These are phyloP conservation scores for Hylyphantes graminicola DNA, from an alignment of 1,140 invertebrate genomes.

Conservation along the genomic window DNA sequence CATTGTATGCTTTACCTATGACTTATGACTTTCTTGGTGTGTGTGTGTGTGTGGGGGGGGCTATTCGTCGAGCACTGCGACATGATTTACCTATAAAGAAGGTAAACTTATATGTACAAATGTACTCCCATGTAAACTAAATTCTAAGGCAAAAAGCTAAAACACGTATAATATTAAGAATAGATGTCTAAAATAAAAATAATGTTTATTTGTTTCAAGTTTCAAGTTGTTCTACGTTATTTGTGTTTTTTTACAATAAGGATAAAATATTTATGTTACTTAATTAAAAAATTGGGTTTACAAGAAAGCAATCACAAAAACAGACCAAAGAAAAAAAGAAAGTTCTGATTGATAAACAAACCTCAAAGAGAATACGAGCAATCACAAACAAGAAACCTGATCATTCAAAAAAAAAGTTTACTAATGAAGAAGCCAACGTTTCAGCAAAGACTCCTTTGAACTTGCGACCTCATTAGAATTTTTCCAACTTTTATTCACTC, in stretches of 20 bases:
- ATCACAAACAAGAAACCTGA: conserved; percentile 1
- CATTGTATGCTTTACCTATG: too few relatives aligned
- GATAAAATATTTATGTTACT: neutral
- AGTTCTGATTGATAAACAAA: neutral
- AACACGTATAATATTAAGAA: neutral
- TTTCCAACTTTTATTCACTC: conserved; percentile 11
- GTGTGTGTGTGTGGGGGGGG: too few relatives aligned
- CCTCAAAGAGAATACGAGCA: neutral
- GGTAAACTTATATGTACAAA: too few relatives aligned
- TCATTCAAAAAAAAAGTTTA: conserved; percentile 14
- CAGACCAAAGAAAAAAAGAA: neutral
- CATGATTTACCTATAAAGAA: too few relatives aligned
- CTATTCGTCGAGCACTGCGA: too few relatives aligned
- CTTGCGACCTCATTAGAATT: conserved; percentile 37
- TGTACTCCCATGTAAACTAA: too few relatives aligned
- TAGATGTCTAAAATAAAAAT: neutral
- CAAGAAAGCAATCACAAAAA: neutral
- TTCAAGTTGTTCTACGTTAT: neutral
- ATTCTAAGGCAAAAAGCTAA: too few relatives aligned
- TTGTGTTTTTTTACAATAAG: neutral
- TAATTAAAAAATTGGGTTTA: neutral
- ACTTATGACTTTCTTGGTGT: too few relatives aligned
- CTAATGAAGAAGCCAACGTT: conserved; percentile 28
- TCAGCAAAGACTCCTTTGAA: conserved; percentile 36
- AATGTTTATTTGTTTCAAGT: neutral